These are phyloP conservation scores for Lochmaea crataegi DNA, from an alignment of 2,888 invertebrate species.

Conservation along the genomic window DNA sequence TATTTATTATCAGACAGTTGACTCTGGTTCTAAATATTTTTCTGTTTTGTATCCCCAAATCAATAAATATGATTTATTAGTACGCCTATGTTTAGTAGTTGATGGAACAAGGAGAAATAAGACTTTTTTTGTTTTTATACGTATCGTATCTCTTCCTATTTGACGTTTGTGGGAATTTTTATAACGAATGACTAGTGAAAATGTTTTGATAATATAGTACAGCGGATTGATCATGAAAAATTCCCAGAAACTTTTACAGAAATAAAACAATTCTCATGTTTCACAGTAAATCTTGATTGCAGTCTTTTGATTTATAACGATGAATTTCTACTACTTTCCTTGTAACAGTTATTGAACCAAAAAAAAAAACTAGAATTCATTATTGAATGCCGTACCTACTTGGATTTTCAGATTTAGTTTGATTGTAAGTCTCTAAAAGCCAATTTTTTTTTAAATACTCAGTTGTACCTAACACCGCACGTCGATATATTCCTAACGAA, in stretches of 20 bases:
- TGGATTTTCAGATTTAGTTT: too few species aligned
- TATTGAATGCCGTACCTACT: too few species aligned
- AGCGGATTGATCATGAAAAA: background rate
- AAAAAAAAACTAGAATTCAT: too few species aligned
- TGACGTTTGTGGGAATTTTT: constrained; percentile 27
- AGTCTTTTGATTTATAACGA: background rate
- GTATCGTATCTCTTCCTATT: constrained; percentile 17
- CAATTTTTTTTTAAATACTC: too few species aligned
- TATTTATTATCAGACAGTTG: too few species aligned
- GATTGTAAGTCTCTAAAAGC: too few species aligned
- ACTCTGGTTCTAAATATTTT: background rate
- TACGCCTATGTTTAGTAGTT: background rate
- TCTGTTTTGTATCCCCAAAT: background rate
- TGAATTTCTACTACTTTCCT: too few species aligned
- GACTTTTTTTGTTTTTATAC: constrained; percentile 16
- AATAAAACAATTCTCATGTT: background rate
- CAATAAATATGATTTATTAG: background rate
- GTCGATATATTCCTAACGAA: too few species aligned
- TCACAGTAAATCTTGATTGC: background rate
- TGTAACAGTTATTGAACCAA: too few species aligned
- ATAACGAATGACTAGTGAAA: constrained; percentile 5
- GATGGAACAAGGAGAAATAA: constrained; percentile 13
- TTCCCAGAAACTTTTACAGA: background rate
- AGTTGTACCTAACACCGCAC: too few species aligned
- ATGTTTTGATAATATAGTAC: background rate